Evolutionary conservation across 2,888 invertebrate species (phyloP).

Genomic region (Cerastis rubricosa): DNA sequence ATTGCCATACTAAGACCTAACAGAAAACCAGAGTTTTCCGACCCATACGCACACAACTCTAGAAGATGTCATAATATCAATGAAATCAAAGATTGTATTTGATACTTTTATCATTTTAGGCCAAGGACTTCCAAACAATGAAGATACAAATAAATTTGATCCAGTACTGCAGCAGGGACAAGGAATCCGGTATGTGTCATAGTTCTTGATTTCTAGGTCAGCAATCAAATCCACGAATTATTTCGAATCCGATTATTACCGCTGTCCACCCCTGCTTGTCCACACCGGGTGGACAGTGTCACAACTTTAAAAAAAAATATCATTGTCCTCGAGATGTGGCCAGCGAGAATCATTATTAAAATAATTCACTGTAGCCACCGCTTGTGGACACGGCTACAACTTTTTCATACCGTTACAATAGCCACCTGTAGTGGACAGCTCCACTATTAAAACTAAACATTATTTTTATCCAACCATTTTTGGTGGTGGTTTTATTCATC

Average conservation of each 20-base stretch:
- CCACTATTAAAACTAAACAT: too few relatives aligned
- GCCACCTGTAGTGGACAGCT: too few relatives aligned
- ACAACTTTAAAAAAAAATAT: too few relatives aligned
- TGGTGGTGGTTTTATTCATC: not conserved
- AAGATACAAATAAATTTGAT: not conserved
- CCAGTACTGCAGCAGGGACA: not conserved
- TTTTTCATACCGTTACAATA: too few relatives aligned
- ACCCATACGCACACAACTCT: not conserved
- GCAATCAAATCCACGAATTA: not conserved
- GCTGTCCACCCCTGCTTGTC: too few relatives aligned
- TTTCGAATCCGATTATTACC: not conserved
- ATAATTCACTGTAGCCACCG: too few relatives aligned
- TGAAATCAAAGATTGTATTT: not conserved
- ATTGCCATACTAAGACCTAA: not conserved
- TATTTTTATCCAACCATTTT: too few relatives aligned
- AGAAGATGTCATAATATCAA: not conserved
- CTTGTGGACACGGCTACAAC: too few relatives aligned
- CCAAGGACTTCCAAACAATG: not conserved
- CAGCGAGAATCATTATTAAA: too few relatives aligned
- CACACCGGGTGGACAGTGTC: too few relatives aligned
- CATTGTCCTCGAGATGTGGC: too few relatives aligned
- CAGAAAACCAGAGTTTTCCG: not conserved
- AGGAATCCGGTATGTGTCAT: constrained; percentile 1
- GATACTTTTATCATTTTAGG: constrained; percentile 17
- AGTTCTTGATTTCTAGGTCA: not conserved